Evolutionary conservation across 2,888 invertebrate genomes (phyloP).

Genomic region (Epsilonema sp.): DNA sequence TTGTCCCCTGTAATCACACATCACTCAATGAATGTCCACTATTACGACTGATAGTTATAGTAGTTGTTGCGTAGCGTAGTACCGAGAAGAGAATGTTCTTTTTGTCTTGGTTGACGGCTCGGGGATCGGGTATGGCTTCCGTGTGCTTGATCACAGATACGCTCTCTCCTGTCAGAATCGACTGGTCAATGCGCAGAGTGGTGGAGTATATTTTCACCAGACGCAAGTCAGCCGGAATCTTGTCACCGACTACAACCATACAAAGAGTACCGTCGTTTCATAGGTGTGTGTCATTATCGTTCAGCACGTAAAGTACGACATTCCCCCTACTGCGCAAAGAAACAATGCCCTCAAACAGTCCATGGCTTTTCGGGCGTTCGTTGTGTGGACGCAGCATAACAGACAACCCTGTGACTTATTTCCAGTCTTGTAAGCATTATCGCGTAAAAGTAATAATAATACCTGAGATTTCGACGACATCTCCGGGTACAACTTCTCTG

Average conservation of each 20-base stretch:
- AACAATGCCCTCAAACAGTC: too few species aligned
- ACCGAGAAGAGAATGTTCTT: constrained; percentile 94
- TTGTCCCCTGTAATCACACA: constrained; percentile 51
- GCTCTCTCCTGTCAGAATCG: constrained; percentile 88
- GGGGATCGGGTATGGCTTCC: constrained; percentile 85
- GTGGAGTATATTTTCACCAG: constrained; percentile 89
- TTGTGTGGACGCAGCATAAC: too few species aligned
- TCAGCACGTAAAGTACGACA: too few species aligned
- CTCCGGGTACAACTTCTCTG: constrained; percentile 94
- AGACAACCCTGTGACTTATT: too few species aligned
- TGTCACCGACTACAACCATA: constrained; percentile 74
- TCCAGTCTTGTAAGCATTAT: too few species aligned
- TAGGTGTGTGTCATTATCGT: too few species aligned
- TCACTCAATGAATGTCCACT: neutral
- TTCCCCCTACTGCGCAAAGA: too few species aligned
- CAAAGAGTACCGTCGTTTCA: too few species aligned
- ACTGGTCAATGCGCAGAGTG: constrained; percentile 96
- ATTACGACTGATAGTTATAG: neutral
- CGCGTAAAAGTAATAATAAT: too few species aligned
- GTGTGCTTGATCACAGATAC: constrained; percentile 98
- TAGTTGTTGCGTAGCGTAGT: constrained; percentile 47
- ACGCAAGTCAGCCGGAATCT: constrained; percentile 97
- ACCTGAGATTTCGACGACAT: constrained; percentile 81
- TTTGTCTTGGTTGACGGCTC: constrained; percentile 99
- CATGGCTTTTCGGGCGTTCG: too few species aligned